Evolutionary conservation across 2,888 invertebrate genomes (phyloP).

Genomic region (Ornithoptera priamus): DNA sequence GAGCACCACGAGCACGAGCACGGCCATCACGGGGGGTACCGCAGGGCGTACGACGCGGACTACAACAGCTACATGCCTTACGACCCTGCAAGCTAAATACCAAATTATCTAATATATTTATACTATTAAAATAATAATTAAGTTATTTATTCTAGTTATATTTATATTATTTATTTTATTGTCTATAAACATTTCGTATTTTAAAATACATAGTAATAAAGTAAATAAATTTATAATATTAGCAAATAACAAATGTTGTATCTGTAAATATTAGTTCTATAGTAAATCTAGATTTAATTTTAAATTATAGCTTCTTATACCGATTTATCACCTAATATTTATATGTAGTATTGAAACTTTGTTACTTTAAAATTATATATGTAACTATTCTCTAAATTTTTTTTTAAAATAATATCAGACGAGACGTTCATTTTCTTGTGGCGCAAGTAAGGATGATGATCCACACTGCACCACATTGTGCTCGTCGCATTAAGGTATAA

Average conservation of each 20-base stretch:
- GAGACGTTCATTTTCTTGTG: too few relatives aligned
- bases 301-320: not conserved
- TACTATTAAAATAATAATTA: constrained; percentile 28
- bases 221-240: not conserved
- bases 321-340: too few relatives aligned
- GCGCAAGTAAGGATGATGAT: not conserved
- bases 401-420: too few relatives aligned
- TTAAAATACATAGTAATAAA: not conserved
- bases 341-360: too few relatives aligned
- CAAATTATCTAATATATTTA: constrained; percentile 32
- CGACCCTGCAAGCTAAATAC: constrained; percentile 48
- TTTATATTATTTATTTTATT: constrained; percentile 31
- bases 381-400: too few relatives aligned
- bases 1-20: constrained; percentile 80
- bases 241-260: not conserved
- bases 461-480: not conserved
- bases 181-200: not conserved
- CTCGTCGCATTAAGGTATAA: not conserved
- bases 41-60: constrained; percentile 74
- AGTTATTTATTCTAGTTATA: constrained; percentile 43
- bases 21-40: constrained; percentile 78
- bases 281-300: not conserved
- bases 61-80: constrained; percentile 72
- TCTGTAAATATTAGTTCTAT: not conserved
- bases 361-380: too few relatives aligned